Evolutionary conservation across 2,888 invertebrate genomes (phyloP).

Genomic region (Phymatocera aterrima): DNA sequence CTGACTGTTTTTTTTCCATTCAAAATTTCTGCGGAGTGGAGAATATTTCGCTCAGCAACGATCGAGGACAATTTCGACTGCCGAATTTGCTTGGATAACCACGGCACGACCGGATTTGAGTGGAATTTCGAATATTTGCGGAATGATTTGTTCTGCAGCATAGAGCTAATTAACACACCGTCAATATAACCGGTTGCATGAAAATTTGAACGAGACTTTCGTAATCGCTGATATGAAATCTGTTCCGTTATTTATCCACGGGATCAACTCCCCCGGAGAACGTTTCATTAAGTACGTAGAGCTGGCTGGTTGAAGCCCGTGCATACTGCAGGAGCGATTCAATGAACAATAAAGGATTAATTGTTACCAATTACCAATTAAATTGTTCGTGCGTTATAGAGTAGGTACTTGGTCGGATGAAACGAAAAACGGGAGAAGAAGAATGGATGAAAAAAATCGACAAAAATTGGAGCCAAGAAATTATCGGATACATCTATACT

Average conservation of each 20-base stretch:
- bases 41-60: no score
- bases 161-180: neutral
- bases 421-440: neutral
- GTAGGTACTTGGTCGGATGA: neutral
- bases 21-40: no score
- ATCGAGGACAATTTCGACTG: neutral
- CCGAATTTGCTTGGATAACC: neutral
- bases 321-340: neutral
- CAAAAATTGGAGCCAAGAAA: conserved; percentile 8
- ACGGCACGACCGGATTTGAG: neutral
- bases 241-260: neutral
- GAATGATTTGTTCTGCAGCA: neutral
- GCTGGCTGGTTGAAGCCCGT: neutral
- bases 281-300: neutral
- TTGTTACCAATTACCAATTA: conserved; percentile 5
- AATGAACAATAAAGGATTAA: neutral
- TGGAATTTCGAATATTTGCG: neutral
- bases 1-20: no score
- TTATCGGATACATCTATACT: conserved; percentile 31
- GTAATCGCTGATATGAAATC: conserved; percentile 7
- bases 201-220: conserved; percentile 9
- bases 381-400: neutral
- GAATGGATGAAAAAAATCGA: neutral
- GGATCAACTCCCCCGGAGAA: neutral
- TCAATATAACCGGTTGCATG: neutral